These are phyloP conservation scores for Drosophila tsacasi DNA, from an alignment of 1,140 invertebrate species.

Conservation along the genomic window DNA sequence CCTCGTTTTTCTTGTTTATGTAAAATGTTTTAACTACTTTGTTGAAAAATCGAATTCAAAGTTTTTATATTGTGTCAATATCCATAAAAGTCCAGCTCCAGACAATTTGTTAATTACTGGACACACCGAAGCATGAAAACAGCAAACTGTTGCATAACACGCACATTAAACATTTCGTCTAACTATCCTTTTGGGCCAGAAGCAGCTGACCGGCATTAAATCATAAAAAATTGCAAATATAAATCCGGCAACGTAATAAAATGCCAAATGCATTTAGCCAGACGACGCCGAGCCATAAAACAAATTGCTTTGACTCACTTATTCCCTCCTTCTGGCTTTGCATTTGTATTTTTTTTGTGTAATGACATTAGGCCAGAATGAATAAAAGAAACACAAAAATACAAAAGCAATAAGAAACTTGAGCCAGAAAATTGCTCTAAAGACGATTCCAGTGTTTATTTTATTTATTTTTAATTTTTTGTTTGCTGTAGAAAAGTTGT, in stretches of 20 bases:
- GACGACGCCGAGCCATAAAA: conserved; percentile 41
- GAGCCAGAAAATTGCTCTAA: conserved; percentile 34
- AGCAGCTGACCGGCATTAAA: conserved; percentile 58
- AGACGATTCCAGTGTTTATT: conserved; percentile 29
- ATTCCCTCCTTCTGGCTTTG: conserved; percentile 23
- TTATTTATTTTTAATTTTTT: not conserved
- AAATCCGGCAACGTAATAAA: conserved; percentile 55
- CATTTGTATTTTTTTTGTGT: conserved; percentile 28
- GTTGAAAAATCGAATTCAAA: not conserved
- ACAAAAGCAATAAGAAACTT: conserved; percentile 16
- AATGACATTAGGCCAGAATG: conserved; percentile 68
- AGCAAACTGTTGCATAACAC: conserved; percentile 63
- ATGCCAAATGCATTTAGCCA: conserved; percentile 63
- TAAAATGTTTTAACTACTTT: not conserved
- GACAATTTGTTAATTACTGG: conserved; percentile 23
- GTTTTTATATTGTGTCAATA: not conserved
- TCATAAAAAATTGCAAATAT: conserved; percentile 53
- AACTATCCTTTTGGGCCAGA: conserved; percentile 63
- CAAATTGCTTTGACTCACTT: conserved; percentile 63
- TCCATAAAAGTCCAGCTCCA: conserved; percentile 10
- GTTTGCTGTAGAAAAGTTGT: not conserved
- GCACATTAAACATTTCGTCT: conserved; percentile 62
- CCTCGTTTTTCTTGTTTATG: not conserved
- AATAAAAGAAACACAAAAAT: conserved; percentile 49
- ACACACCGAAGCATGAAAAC: conserved; percentile 7